phyloP scores from a whole-genome alignment of 2,888 invertebrate genomes.

The Magallana nippona region DNA sequence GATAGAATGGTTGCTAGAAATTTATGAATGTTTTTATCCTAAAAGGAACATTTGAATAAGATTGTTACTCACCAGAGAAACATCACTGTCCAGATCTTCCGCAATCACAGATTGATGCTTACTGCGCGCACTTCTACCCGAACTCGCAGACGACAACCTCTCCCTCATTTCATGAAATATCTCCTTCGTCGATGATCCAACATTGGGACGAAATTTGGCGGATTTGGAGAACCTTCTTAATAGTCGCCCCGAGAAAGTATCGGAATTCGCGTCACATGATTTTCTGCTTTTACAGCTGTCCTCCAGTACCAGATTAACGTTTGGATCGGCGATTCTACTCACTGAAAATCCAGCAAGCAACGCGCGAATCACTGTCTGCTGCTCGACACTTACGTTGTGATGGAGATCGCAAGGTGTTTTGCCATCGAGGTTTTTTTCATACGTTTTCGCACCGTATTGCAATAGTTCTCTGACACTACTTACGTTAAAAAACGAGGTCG shows the following conservation, averaged over 20 bases:
- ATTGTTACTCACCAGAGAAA: conserved; percentile 65
- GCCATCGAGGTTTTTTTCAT: conserved; percentile 81
- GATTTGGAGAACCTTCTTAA: conserved; percentile 45
- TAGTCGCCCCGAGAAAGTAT: conserved; percentile 42
- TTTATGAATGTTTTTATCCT: background rate
- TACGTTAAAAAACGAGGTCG: conserved; percentile 82
- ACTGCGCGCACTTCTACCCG: conserved; percentile 61
- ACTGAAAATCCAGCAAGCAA: conserved; percentile 63
- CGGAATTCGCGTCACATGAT: conserved; percentile 34
- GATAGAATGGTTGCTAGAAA: background rate
- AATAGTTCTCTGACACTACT: conserved; percentile 82
- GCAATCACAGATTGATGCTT: conserved; percentile 68
- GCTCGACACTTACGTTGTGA: conserved; percentile 81
- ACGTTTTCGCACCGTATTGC: conserved; percentile 81
- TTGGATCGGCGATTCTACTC: conserved; percentile 52
- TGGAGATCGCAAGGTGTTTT: conserved; percentile 82
- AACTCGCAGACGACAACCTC: conserved; percentile 54
- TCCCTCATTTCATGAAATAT: conserved; percentile 51
- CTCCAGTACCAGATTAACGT: conserved; percentile 40
- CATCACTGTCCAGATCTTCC: conserved; percentile 70
- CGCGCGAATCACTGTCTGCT: conserved; percentile 81
- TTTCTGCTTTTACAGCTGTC: conserved; percentile 43
- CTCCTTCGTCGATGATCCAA: conserved; percentile 46
- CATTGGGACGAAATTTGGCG: conserved; percentile 45
- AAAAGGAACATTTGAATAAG: conserved; percentile 18